Base-by-base conservation (phyloP, 2,888 invertebrate species). In the Orthosia incerta region DNA sequence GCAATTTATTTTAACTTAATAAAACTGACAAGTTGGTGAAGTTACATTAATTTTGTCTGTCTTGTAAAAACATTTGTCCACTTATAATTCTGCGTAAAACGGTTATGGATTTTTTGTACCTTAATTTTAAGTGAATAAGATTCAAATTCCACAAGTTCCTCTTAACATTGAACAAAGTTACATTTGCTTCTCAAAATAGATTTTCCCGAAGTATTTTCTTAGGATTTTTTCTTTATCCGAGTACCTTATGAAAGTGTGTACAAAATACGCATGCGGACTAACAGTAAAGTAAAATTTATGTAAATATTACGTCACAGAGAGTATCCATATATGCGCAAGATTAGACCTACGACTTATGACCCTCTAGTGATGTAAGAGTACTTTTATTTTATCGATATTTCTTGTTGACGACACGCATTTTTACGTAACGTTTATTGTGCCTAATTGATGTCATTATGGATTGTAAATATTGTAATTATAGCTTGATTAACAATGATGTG, bases 301-400 rank as follows among this genome's bases (percentile, higher is more conserved):
- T 93, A 94, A 95, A 83, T 60, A 74, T 95, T 95, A 93, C 94
- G 84, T 93, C 93, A 94, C 75, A 60, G 13, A 12, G 74, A 79
- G 87, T 86, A 89, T 89, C 85, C 87, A 88, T 88, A 87, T 88
- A 90, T 90, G 89, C 91, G 94, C 92, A 93, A 94, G 92, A 89
- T 88, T 82, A 90, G 95, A 94, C 95, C 95, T 92, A 89, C 91
- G 95, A 94, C 94, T 90, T 89, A 87, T 89, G 92, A 91, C 91
- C 92, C 86, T 71, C 31, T 94, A 93, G 93, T 88, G 94, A 88
- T 90, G 93, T 82, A 85, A 74, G 69, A 50, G 15, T 59, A 20
- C 50, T 68, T 71, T 53, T 50, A 39, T 66, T 63, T 59, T 74
- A 80, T 81, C 76, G 77, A 82, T 71, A 62, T 60, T 46, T 74